phyloP scores from a whole-genome alignment of 2,113 vertebrate genomes.

The Scopus umbretta region DNA sequence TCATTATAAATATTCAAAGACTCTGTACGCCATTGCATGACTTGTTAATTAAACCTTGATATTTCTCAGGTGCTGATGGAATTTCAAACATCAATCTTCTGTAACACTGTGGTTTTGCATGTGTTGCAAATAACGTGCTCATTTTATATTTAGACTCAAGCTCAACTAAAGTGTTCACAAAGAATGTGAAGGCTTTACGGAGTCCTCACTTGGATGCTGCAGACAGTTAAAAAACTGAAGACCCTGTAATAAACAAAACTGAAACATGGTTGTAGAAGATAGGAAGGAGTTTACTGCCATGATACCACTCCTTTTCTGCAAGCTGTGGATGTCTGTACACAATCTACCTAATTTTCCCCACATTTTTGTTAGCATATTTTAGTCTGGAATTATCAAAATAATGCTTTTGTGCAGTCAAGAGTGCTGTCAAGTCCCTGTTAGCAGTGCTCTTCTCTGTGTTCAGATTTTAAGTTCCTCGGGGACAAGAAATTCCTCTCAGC shows the following conservation, averaged over 20 bases:
- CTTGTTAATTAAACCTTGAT: conserved; percentile 63
- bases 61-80: conserved; percentile 50
- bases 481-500: background rate
- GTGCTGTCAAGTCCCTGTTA: background rate
- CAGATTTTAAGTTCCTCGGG: background rate
- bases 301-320: background rate
- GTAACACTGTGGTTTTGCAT: background rate
- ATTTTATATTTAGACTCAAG: background rate
- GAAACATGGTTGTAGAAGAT: background rate
- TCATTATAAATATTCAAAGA: conserved; percentile 64
- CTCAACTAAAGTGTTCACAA: background rate
- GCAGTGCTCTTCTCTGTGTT: background rate
- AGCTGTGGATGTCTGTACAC: background rate
- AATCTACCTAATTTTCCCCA: accelerated
- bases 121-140: background rate
- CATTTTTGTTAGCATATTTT: background rate
- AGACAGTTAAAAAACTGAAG: background rate
- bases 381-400: background rate
- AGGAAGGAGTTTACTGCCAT: background rate
- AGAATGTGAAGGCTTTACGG: background rate
- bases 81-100: conserved; percentile 50
- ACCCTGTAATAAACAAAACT: background rate
- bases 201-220: background rate
- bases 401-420: background rate
- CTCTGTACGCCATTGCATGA: background rate